Conservation (phyloP, 1,140 invertebrate genomes). For the Oryctes rhinoceros region DNA sequence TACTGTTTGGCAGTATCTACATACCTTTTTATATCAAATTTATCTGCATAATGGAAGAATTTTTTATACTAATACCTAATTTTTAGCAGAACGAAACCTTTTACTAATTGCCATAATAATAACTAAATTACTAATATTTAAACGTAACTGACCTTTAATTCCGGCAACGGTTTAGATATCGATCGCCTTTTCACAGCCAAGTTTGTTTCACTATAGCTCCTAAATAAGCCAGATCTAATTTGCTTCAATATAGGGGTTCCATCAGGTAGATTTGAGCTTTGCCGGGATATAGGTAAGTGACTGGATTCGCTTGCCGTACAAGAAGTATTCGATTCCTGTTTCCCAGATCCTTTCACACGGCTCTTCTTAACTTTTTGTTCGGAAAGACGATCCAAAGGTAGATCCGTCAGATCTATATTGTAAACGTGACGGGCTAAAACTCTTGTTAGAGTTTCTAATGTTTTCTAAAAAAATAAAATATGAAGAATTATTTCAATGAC, state of each 20-base stretch:
- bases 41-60: no score
- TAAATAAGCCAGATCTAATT: conserved; percentile 58
- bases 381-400: conserved; percentile 84
- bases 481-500: conserved; percentile 1
- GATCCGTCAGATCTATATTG: conserved; percentile 87
- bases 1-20: not conserved
- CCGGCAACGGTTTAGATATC: conserved; percentile 37
- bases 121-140: not conserved
- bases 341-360: conserved; percentile 48
- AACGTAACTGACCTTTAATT: conserved; percentile 12
- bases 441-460: conserved; percentile 92
- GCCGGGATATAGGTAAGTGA: conserved; percentile 49
- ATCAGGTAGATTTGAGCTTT: conserved; percentile 56
- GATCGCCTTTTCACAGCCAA: conserved; percentile 55
- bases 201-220: conserved; percentile 67
- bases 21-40: no score
- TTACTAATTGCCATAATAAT: not conserved
- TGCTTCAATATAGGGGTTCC: conserved; percentile 50
- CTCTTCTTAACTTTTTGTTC: conserved; percentile 73
- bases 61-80: conserved; percentile 35
- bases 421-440: conserved; percentile 94
- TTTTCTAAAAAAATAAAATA: conserved; percentile 77
- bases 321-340: conserved; percentile 49
- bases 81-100: not conserved
- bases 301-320: conserved; percentile 42